These are phyloP conservation scores for fruit fly (Drosophila melanogaster) DNA, from an alignment of 1,140 invertebrate species.

Conservation along the genomic window Release_6_plus_ISO1_MT NC_004354.4:10635501-10636000, in stretches of 20 bases:
- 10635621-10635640: slow-evolving; percentile 67
- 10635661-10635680: slow-evolving; percentile 8
- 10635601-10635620: slow-evolving; percentile 35
- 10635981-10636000: not conserved
- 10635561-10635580: slow-evolving; percentile 46
- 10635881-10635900: not conserved
- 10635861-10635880: not conserved
- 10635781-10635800: no score
- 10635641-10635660: slow-evolving; percentile 33
- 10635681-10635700: slow-evolving; percentile 48
- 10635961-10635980: slow-evolving; percentile 2
- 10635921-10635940: slow-evolving; percentile 38
- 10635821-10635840: no score
- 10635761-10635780: no score
- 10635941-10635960: slow-evolving; percentile 65
- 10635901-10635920: not conserved
- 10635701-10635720: slow-evolving; percentile 59
- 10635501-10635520: slow-evolving; percentile 27
- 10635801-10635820: no score
- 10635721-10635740: slow-evolving; percentile 42
- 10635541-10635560: slow-evolving; percentile 32
- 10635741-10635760: not conserved
- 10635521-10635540: slow-evolving; percentile 28
- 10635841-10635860: no score
- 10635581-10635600: slow-evolving; percentile 33